Evolutionary conservation across 2,113 vertebrate genomes (phyloP), one percentile per base, ranked within the genome.

Genomic region (Coptodon bakossiorum): DNA sequence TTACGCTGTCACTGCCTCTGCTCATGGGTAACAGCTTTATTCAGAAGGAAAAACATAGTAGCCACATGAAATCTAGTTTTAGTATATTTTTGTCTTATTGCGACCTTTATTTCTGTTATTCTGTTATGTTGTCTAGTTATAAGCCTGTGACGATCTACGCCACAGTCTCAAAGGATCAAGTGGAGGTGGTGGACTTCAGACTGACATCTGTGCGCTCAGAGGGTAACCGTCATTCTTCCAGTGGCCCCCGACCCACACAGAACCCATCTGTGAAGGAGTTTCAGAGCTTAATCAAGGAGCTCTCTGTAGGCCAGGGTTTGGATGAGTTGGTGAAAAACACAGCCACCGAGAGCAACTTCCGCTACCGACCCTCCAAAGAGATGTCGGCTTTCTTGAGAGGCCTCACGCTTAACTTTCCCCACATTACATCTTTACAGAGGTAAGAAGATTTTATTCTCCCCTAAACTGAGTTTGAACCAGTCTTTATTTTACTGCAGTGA

Each of bases 341-440:
- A 0, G 94, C 95, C 1, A 93, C 96, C 6, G 96, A 98, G 2
- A 96, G 95, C 93, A 98, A 96, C 2, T 98, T 98, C 56, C 96
- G 97, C 22, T 99, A 99, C 93, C 95, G 94, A 19, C 90, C 94
- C 10, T 98, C 98, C 93, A 97, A 97, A 59, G 98, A 98, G 78
- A 91, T 98, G 57, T 97, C 97, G 0, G 97, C 95, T 82, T 97
- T 96, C 82, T 91, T 99, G 57, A 96, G 97, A 79, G 97, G 97
- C 79, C 97, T 99, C 78, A 97, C 96, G 4, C 96, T 98, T 59
- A 99, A 99, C 96, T 99, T 98, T 87, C 98, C 98, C 0, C 94
- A 97, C 16, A 98, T 99, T 88, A 99, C 98, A 38, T 96, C 95
- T 68, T 96, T 98, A 78, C 96, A 88, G 83, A 98, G 89, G 97